Percentiles rank a stretch among this genome's conserved stretches.
Evolutionary conservation across 35 echinoderm and acorn worm genomes (phyloP).

Genomic region (Anneissia japonica): DNA sequence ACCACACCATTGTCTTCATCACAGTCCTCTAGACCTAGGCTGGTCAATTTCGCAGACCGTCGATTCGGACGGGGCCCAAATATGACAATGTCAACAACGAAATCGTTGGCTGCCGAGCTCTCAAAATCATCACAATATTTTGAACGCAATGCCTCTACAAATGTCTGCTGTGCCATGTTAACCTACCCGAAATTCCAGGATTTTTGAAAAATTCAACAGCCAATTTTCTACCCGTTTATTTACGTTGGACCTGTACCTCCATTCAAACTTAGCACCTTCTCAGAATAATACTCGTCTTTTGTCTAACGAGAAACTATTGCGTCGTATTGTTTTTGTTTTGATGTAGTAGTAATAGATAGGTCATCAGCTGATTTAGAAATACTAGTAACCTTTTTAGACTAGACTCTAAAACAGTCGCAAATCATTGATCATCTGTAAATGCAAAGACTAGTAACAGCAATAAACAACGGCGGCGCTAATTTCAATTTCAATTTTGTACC

Average conservation of each 20-base stretch:
- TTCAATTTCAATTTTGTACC: no score
- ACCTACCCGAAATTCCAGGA: no score
- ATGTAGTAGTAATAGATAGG: neutral
- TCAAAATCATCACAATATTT: neutral
- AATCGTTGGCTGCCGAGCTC: neutral
- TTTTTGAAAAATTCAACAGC: no score
- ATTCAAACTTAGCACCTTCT: neutral
- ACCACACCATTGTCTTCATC: neutral
- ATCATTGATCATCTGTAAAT: neutral
- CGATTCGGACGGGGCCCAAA: neutral
- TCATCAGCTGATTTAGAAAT: neutral
- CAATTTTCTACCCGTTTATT: neutral
- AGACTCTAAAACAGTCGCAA: neutral
- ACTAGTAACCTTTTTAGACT: neutral
- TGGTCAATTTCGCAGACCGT: neutral
- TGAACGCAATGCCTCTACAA: neutral
- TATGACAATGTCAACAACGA: neutral
- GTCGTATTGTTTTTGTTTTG: slow-evolving; percentile 1
- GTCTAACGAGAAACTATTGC: neutral
- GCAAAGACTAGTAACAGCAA: no score
- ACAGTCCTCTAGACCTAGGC: neutral
- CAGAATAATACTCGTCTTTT: neutral
- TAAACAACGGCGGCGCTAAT: no score
- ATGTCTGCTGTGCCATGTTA: neutral
- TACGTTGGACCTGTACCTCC: neutral